Evolutionary conservation across 1,140 invertebrate genomes (phyloP), one percentile per base, ranked within the genome.

Genomic region (Hyles euphorbiae): DNA sequence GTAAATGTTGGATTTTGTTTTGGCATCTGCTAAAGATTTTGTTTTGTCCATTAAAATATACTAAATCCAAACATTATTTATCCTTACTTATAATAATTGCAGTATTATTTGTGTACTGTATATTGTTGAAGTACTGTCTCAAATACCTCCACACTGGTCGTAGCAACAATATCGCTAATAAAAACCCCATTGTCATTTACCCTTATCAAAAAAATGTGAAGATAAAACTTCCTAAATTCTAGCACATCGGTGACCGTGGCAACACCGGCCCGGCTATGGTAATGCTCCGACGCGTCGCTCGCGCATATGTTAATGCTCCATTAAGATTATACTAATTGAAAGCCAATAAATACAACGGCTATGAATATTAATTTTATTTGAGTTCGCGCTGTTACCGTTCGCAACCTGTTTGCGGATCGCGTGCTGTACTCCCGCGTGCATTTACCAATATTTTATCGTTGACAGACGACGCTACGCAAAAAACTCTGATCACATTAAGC

Each of bases 251-350:
- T 48, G 5, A n/a, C 5, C 5, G 62, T 82, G 74, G 79, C 77
- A 85, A 78, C 82, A 67, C 79, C 47, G 40, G 50, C 64, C 64
- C 72, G 63, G 64, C 64, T 64, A 75, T 75, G 70, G 76, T 72
- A 74, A 71, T 70, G 70, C 70, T 74, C 53, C 63, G 70, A 70
- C 81, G 74, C 70, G 77, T 75, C 76, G 78, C 73, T 73, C 78
- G 77, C 76, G 72, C 76, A 72, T 85, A 83, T 85, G 81, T 80
- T 86, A 86, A 88, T 88, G 78, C 83, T 79, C 83, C 83, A 88
- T 88, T 88, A 87, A 84, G 85, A 88, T 88, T 88, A 88, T 80
- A 86, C 86, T 88, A 88, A 88, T 88, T 88, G 83, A 87, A 88
- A 86, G 83, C 83, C 86, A 88, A 88, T 88, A 88, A 88, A 88